These are phyloP conservation scores for Elachura formosa DNA, from an alignment of 2,113 vertebrate genomes.

Conservation along the genomic window DNA sequence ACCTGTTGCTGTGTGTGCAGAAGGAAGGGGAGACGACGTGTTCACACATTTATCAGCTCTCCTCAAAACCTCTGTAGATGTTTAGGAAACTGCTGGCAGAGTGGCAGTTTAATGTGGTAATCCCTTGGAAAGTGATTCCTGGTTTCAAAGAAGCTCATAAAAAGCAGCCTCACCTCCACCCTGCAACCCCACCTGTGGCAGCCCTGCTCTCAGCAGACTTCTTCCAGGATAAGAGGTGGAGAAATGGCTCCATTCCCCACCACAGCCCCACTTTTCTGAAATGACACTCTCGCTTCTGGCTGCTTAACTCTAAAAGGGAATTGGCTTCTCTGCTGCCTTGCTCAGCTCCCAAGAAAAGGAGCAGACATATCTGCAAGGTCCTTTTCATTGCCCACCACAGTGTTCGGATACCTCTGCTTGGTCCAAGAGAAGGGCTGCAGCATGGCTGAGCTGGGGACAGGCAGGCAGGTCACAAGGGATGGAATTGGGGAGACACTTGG, in stretches of 20 bases:
- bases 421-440: background rate
- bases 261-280: background rate
- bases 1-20: background rate
- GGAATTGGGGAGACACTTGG: background rate
- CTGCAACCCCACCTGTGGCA: background rate
- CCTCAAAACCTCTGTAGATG: background rate
- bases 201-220: background rate
- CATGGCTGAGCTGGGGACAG: background rate
- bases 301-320: background rate
- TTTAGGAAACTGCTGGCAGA: background rate
- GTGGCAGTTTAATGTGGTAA: background rate
- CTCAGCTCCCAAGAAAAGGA: background rate
- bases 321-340: background rate
- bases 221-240: background rate
- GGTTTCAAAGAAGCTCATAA: background rate
- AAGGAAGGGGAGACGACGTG: fast-evolving
- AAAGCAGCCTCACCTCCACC: fast-evolving
- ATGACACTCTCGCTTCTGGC: background rate
- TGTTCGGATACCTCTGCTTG: fast-evolving
- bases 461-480: background rate
- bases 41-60: background rate
- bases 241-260: background rate
- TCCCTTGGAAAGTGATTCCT: background rate
- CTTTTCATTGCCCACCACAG: background rate
- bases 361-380: background rate